phyloP scores from a whole-genome alignment of 2,113 vertebrate genomes.

The Neodon shergylaensis region DNA sequence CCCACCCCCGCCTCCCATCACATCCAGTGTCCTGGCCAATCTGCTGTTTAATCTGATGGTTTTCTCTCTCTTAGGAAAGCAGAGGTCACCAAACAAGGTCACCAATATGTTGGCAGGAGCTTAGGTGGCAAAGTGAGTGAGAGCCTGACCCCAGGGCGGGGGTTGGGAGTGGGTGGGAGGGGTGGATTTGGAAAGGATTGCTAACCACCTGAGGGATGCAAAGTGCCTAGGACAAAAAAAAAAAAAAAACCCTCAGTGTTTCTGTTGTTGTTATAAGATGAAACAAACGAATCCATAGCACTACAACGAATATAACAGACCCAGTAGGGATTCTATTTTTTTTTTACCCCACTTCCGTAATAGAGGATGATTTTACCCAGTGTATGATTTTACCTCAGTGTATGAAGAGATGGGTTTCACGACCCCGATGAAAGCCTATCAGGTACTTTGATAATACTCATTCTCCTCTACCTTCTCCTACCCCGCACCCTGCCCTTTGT shows the following conservation, averaged over 20 bases:
- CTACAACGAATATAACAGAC: not conserved
- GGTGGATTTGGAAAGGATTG: not conserved
- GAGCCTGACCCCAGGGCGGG: not conserved
- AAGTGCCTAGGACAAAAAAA: not conserved
- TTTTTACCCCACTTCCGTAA: not conserved
- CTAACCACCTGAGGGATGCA: not conserved
- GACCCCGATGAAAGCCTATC: not conserved
- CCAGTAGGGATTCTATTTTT: not conserved
- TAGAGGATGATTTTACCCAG: not conserved
- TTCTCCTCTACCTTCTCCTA: not conserved
- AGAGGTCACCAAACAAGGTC: not conserved
- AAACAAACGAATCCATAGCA: not conserved
- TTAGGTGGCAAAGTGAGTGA: not conserved
- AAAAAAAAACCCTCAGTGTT: not conserved
- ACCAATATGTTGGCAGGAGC: not conserved
- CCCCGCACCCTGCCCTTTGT: too few species aligned
- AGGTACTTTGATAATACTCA: not conserved
- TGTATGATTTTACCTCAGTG: not conserved
- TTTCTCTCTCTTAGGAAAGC: not conserved
- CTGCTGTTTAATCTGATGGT: not conserved
- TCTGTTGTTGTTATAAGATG: not conserved
- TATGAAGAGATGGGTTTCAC: not conserved
- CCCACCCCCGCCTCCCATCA: too few species aligned
- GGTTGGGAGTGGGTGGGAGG: fast-evolving
- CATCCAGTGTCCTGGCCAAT: not conserved